A percentile compares a stretch with the other conserved stretches of the same genome.
phyloP scores from a whole-genome alignment of 37 sponge, comb jelly and placozoan genomes.

The Bolinopsis microptera region DNA sequence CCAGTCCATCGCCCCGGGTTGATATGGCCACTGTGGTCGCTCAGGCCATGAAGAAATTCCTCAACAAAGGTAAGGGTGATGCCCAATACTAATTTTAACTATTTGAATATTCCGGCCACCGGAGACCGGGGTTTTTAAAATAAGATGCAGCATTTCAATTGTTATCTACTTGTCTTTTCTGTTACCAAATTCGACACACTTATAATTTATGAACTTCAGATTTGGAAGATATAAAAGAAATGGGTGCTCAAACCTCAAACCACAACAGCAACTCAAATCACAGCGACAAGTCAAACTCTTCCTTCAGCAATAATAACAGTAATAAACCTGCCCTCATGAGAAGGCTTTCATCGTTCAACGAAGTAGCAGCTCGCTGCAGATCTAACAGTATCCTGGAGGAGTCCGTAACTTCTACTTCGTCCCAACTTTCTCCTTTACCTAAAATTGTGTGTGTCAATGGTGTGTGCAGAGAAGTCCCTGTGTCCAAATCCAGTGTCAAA shows the following conservation, averaged over 20 bases:
- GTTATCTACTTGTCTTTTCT: not conserved
- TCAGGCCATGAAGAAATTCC: conserved; percentile 37
- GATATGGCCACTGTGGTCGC: conserved; percentile 31
- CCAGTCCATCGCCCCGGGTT: not conserved
- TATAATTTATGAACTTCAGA: not conserved
- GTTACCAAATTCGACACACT: not conserved
- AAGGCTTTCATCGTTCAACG: not conserved
- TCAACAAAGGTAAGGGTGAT: not conserved
- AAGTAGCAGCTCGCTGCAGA: not conserved
- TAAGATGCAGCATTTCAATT: not conserved
- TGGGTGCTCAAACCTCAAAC: not conserved
- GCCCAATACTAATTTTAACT: not conserved
- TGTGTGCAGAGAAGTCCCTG: not conserved
- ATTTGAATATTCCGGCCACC: not conserved
- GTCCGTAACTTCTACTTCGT: not conserved
- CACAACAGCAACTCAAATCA: not conserved
- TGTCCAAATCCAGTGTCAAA: not conserved
- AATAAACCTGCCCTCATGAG: not conserved
- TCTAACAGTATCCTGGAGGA: conserved; percentile 14
- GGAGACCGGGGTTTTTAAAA: not conserved
- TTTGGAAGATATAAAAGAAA: not conserved
- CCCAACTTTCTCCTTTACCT: not conserved
- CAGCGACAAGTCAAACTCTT: not conserved
- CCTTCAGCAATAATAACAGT: not conserved
- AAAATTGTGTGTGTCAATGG: not conserved